These are phyloP conservation scores for Pimephales promelas DNA, from an alignment of 2,113 vertebrate genomes.

Conservation along the genomic window DNA sequence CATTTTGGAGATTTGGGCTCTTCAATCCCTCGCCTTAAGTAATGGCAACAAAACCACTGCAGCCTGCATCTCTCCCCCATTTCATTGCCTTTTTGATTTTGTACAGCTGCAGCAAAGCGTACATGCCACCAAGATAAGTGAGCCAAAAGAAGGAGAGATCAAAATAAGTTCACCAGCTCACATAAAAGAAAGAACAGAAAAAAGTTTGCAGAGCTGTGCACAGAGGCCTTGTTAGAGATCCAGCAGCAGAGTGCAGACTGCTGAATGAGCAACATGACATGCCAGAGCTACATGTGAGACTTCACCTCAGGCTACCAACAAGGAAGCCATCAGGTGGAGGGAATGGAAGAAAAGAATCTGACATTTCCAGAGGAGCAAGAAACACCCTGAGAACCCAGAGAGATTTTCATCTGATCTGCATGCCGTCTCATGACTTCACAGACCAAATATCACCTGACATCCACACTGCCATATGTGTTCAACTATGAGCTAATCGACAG, in stretches of 20 bases:
- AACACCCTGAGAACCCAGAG: slow-evolving; percentile 19
- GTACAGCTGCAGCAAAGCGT: slow-evolving; percentile 40
- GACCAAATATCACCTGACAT: slow-evolving; percentile 34
- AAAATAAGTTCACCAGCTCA: slow-evolving; percentile 46
- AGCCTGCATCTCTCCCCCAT: slow-evolving; percentile 11
- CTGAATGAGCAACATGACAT: slow-evolving; percentile 20
- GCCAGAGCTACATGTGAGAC: background rate
- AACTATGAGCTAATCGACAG: background rate
- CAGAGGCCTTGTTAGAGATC: background rate
- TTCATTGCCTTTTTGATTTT: slow-evolving; percentile 28
- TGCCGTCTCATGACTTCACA: slow-evolving; percentile 24
- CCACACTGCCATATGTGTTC: background rate
- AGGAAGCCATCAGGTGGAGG: slow-evolving; percentile 5
- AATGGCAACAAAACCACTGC: slow-evolving; percentile 31
- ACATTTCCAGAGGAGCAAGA: background rate
- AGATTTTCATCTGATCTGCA: slow-evolving; percentile 37
- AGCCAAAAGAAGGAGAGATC: slow-evolving; percentile 13
- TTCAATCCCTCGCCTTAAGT: slow-evolving; percentile 19
- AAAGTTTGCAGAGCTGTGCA: slow-evolving; percentile 18
- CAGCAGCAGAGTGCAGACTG: background rate
- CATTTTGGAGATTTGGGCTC: slow-evolving; percentile 48
- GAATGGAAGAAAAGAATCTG: background rate
- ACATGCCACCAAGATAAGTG: slow-evolving; percentile 27
- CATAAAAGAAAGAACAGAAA: slow-evolving; percentile 10
- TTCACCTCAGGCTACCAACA: slow-evolving; percentile 1